Evolutionary conservation across 2,888 invertebrate genomes (phyloP), one percentile per base, ranked within the genome.

Genomic region (Mamestra brassicae): DNA sequence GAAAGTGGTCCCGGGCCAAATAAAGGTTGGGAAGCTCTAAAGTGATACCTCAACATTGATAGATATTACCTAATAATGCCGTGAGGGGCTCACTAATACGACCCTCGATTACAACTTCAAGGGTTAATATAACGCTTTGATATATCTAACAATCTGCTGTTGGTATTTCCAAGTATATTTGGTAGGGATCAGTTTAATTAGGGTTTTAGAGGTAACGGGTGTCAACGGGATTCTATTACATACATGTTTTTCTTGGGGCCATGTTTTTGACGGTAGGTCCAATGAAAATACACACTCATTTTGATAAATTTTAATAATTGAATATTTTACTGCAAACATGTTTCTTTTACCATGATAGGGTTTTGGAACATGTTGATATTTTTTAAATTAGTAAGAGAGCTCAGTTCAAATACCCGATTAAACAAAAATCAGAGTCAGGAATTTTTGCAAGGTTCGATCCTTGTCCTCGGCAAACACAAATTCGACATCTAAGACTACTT

Each of bases 21-120:
- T 47, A 47, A 47, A 47, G 47, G 13, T 47, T 47, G 47, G 47
- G 13, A 47, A 47, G 13, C 13, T 47, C 13, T 47, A 78, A 71
- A 78, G 54, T 58, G 73, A 62, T 68, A 66, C 50, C 79, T 65
- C 73, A 54, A 71, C 78, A 68, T 62, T 83, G 79, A 72, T 68
- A 83, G 83, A 79, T 80, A 79, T 83, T 83, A 68, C 57, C 55
- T 80, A 83, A 57, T 68, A 68, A 68, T 61, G n/a, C 52, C 62
- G 55, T 52, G 63, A 78, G 63, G 74, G 83, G 66, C 72, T 71
- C 55, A 64, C 58, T 83, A 78, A 73, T 61, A 73, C 73, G 79
- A 80, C 66, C 79, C 78, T 54, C 79, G 78, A 83, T 79, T 78
- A 72, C 67, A 71, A 66, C 54, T 66, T 67, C 47, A 80, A 72